Base-by-base conservation (phyloP, 2,888 invertebrate genomes). In the Nomada flava region DNA sequence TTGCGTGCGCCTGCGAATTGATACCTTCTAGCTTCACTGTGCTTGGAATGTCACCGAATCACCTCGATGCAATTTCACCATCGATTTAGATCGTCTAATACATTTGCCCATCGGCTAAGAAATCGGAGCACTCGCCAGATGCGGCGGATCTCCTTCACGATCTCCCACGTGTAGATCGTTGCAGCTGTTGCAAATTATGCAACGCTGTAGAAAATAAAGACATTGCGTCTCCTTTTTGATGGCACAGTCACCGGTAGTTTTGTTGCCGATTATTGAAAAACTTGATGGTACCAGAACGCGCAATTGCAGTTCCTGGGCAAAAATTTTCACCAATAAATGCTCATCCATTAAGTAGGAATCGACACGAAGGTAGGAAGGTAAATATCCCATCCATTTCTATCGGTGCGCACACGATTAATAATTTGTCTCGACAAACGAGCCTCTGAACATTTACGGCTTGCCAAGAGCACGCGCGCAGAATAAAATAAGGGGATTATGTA, bases 1-100 rank as follows among this genome's bases (percentile, higher is more conserved):
- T 79, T 77, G 84, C 79, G 84, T 89, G 91, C 91, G 92, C 91
- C 92, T 91, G 90, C 88, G 52, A 26, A 26, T 26, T 26, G 26
- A 26, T 26, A 26, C 26, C 26, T 26, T 26, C 69, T 65, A 44
- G 42, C 68, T 75, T 62, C 20, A 52, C 65, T 64, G 64, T 55
- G 71, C 67, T 76, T 42, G 59, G 20, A 47, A 53, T 67, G 23
- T 55, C 57, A 13, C 20, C 44, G 47, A 63, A 62, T 52, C 69
- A 55, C 13, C 55, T n/a, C 23, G 44, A 50, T 20, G 9, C 60
- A 42, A 68, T 29, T 23, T 60, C 26, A 15, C 36, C 64, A 50
- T 62, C 55, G 15, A 50, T 79, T 72, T 23, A n/a, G 42, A 0
- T 5, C 18, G 20, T 65, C 47, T 36, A 15, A n/a, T 11, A 13